Evolutionary conservation across 1,140 invertebrate genomes (phyloP).

Genomic region (Drosophila nannoptera): DNA sequence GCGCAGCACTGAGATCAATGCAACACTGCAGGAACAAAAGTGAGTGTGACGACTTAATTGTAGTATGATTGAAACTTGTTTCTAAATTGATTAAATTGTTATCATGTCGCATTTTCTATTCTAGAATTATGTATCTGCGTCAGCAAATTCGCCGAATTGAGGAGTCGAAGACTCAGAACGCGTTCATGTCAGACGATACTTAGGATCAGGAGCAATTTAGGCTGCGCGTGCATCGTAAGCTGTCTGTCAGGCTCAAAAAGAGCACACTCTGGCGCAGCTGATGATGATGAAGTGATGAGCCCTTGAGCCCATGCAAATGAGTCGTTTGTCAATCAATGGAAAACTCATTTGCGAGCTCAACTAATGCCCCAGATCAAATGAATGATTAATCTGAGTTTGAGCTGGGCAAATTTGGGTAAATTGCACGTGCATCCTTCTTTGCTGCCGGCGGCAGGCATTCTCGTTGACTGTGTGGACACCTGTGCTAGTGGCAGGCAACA

Average conservation of each 20-base stretch:
- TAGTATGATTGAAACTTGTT: too few relatives aligned
- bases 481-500: slow-evolving; percentile 35
- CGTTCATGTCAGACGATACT: slow-evolving; percentile 82
- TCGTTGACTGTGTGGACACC: slow-evolving; percentile 15
- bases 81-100: too few relatives aligned
- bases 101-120: slow-evolving; percentile 37
- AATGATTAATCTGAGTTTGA: slow-evolving; percentile 4
- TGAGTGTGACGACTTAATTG: slow-evolving; percentile 78
- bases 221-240: slow-evolving; percentile 73
- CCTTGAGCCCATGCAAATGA: slow-evolving; percentile 5
- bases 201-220: slow-evolving; percentile 78
- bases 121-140: slow-evolving; percentile 92
- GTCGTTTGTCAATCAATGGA: background rate
- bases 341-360: slow-evolving; percentile 19
- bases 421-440: slow-evolving; percentile 36
- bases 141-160: slow-evolving; percentile 93
- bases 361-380: background rate
- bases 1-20: slow-evolving; percentile 96
- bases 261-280: slow-evolving; percentile 71
- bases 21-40: slow-evolving; percentile 98
- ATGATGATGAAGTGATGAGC: slow-evolving; percentile 62
- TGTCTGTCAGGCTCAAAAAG: slow-evolving; percentile 74
- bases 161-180: slow-evolving; percentile 95
- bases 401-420: background rate
- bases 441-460: slow-evolving; percentile 17